Conservation (phyloP, 1,140 invertebrate species). For the Scaptodrosophila lebanonensis region DNA sequence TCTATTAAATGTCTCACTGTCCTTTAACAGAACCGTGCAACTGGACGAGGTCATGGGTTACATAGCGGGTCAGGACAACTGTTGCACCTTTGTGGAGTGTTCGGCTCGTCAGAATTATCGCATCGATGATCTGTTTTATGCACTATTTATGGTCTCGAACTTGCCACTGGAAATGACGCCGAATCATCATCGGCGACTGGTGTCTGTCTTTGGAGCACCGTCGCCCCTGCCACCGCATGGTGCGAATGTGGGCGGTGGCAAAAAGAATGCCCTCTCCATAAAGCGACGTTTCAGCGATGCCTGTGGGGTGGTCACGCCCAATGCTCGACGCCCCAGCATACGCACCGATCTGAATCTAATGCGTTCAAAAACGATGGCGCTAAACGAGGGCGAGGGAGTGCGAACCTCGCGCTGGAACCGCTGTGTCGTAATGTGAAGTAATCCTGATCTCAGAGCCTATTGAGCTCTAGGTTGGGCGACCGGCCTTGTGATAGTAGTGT, state of each 20-base stretch:
- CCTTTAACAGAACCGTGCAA: slow-evolving; percentile 81
- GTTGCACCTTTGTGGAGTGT: slow-evolving; percentile 88
- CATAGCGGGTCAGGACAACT: slow-evolving; percentile 83
- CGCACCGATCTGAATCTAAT: slow-evolving; percentile 91
- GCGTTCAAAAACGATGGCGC: slow-evolving; percentile 86
- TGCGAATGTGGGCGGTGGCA: slow-evolving; percentile 81
- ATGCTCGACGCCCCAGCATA: slow-evolving; percentile 89
- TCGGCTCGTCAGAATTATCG: slow-evolving; percentile 88
- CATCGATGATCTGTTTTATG: slow-evolving; percentile 89
- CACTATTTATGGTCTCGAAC: slow-evolving; percentile 87
- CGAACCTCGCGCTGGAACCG: slow-evolving; percentile 68
- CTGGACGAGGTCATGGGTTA: slow-evolving; percentile 84
- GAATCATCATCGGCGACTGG: slow-evolving; percentile 87
- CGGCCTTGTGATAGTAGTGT: slow-evolving; percentile 60
- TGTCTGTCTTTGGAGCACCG: slow-evolving; percentile 83
- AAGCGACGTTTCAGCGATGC: slow-evolving; percentile 88
- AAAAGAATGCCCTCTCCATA: slow-evolving; percentile 87
- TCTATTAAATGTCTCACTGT: background rate
- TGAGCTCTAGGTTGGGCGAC: slow-evolving; percentile 1
- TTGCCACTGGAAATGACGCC: slow-evolving; percentile 92
- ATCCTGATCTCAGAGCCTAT: background rate
- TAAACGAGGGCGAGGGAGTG: slow-evolving; percentile 80
- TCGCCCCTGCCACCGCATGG: slow-evolving; percentile 84
- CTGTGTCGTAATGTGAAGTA: slow-evolving; percentile 59
- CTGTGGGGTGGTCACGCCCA: slow-evolving; percentile 90